A percentile compares a stretch with the other conserved stretches of the same genome.
These are phyloP conservation scores for Crambe crambe DNA, from an alignment of 37 sponge, comb jelly and placozoan species.

Conservation along the genomic window DNA sequence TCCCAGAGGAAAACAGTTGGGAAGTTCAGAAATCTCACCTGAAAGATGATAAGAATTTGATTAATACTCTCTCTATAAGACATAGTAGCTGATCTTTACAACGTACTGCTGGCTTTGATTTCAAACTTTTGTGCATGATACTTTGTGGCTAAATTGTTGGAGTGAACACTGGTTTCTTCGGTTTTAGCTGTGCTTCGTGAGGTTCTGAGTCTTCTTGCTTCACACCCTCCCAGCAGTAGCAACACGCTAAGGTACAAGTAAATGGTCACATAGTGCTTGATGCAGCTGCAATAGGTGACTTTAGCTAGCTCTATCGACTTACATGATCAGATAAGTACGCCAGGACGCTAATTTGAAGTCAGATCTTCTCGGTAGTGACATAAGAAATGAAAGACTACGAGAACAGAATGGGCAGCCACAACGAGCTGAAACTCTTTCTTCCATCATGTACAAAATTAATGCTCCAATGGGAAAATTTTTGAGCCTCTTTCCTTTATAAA, in stretches of 20 bases:
- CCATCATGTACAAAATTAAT: no score
- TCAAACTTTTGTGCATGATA: neutral
- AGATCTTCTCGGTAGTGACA: no score
- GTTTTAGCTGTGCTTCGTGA: neutral
- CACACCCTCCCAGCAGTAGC: neutral
- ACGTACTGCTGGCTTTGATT: neutral
- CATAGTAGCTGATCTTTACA: no score
- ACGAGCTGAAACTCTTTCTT: no score
- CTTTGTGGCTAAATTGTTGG: neutral
- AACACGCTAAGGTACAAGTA: neutral
- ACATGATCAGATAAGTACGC: neutral
- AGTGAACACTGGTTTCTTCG: neutral
- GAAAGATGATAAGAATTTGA: neutral
- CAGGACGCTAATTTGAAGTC: no score
- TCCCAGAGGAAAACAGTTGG: slow-evolving; percentile 13
- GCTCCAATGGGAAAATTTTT: no score
- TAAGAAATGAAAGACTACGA: no score
- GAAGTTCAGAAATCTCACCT: neutral
- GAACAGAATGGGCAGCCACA: no score
- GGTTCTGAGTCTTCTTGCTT: neutral
- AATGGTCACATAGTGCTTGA: no score
- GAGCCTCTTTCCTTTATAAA: no score
- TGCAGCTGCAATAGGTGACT: no score
- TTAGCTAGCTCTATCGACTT: neutral
- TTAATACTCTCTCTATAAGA: no score